Evolutionary conservation across 2,888 invertebrate species (phyloP), one percentile per base, ranked within the genome.

Genomic region (Trilocha varians): DNA sequence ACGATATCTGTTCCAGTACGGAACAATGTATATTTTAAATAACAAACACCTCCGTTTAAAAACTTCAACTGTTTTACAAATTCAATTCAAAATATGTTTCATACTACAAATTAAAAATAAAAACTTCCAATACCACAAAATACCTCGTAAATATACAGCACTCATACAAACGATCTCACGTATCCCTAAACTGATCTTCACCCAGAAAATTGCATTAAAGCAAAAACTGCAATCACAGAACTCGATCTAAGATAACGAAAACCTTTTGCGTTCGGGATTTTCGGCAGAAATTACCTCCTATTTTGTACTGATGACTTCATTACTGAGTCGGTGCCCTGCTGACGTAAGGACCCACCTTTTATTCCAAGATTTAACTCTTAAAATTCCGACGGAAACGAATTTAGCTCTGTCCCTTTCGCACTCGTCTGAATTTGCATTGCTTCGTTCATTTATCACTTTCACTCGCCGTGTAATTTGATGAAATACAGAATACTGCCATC

Each of bases 311-410:
- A 25, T 25, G 25, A 25, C 25, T 25, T 25, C 25, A 25, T 25
- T 25, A 25, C 25, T 2, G 25, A 25, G 25, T 25, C 25, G 25
- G 25, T 25, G 11, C 11, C 11, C 25, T 5, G 25, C 25, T 25
- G 25, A 25, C 25, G 25, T 11, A 11, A 25, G 11, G 25, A 11
- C 6, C 25, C 25, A 25, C 25, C 25, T 25, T 25, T 25, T 25
- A 25, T 25, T 25, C 25, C 25, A 25, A 25, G 25, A 25, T 25
- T 25, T 25, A 25, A 25, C 25, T 34, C 70, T 82, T 78, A 77
- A 73, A 71, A 74, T 78, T 75, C 67, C 67, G 64, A 66, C 63
- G 64, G 63, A 67, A 75, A 71, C 67, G 75, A 73, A 76, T 71
- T 70, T 69, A 9, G 54, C 51, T 52, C 48, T 56, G 49, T 69